Conservation (phyloP, 2,797 vertebrate species). For the Tadarida brasiliensis region DNA sequence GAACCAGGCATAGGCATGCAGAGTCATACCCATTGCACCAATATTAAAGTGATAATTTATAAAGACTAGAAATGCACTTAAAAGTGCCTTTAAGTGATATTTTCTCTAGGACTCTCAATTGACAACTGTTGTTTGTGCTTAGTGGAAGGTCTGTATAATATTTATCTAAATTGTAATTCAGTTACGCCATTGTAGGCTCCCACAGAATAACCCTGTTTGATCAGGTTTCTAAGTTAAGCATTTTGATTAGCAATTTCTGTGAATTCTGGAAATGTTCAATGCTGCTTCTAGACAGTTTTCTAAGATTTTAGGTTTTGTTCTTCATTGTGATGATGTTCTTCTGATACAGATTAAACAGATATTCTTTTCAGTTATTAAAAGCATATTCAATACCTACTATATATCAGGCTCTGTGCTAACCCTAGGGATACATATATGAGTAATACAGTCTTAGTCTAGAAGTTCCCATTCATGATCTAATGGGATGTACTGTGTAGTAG, state of each 20-base stretch:
- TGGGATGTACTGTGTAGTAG: not conserved
- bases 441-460: not conserved
- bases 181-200: not conserved
- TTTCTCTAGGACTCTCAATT: not conserved
- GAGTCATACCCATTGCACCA: not conserved
- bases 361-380: conserved; percentile 2
- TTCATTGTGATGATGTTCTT: not conserved
- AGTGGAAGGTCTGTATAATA: not conserved
- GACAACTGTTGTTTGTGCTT: not conserved
- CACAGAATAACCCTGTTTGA: not conserved
- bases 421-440: not conserved
- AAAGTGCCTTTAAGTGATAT: not conserved
- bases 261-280: not conserved
- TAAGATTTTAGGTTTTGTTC: not conserved
- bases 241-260: conserved; percentile 1
- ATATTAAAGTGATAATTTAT: not conserved
- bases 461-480: not conserved
- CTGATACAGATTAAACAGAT: not conserved
- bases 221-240: not conserved
- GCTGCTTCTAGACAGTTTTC: not conserved
- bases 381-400: not conserved
- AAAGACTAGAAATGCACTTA: not conserved
- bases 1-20: not conserved
- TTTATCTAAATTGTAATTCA: not conserved
- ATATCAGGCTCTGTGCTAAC: not conserved